phyloP scores from a whole-genome alignment of 2,113 vertebrate species.

The Eira barbara region DNA sequence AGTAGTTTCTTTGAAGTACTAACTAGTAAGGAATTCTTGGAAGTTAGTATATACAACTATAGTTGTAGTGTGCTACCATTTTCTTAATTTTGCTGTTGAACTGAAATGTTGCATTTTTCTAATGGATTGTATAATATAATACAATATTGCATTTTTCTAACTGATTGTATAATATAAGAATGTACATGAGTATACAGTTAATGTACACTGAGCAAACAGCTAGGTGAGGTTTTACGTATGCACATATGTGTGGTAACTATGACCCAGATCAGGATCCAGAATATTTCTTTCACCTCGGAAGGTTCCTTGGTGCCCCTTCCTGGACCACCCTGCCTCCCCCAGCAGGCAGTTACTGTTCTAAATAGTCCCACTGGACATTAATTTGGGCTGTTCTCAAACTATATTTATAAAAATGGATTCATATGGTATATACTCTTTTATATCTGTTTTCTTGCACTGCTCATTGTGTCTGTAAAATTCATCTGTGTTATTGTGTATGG shows the following conservation, averaged over 20 bases:
- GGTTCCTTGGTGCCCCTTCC: not conserved
- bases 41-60: not conserved
- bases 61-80: not conserved
- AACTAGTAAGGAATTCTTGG: conserved; percentile 25
- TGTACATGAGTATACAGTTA: not conserved
- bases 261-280: not conserved
- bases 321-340: too few relatives aligned
- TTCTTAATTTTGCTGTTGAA: conserved; percentile 36
- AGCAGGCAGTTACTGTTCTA: not conserved
- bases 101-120: not conserved
- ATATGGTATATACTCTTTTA: not conserved
- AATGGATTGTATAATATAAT: not conserved
- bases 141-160: not conserved
- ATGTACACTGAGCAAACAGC: not conserved
- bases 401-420: not conserved
- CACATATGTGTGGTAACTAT: not conserved
- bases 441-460: not conserved
- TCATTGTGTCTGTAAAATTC: not conserved
- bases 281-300: not conserved
- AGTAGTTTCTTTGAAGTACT: conserved; percentile 33
- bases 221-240: not conserved
- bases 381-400: not conserved
- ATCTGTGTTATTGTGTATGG: not conserved
- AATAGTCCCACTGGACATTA: not conserved
- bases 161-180: not conserved